Evolutionary conservation across 2,888 invertebrate species (phyloP), one percentile per base, ranked within the genome.

Genomic region (Leptinotarsa tumamoca): DNA sequence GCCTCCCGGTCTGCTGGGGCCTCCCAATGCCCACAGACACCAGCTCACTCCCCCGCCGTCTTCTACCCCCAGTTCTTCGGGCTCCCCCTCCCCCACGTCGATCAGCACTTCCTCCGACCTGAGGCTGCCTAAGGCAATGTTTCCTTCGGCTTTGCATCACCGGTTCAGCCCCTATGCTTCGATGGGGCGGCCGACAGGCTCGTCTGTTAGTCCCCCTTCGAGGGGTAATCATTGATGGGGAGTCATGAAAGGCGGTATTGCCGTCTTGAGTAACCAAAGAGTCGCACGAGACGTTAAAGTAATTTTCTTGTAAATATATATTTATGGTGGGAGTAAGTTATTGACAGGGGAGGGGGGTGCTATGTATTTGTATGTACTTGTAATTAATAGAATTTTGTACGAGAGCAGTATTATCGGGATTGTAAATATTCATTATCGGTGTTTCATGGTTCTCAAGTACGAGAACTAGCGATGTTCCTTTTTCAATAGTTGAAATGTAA

Each of bases 41-140:
- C 88, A 89, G 78, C 84, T 88, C 71, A 87, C 89, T 33, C 91
- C 89, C 51, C 89, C 88, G 54, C 86, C 88, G 58, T 85, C 89
- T 27, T 87, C 88, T 10, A 88, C 91, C 1, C 89, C 92, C 17
- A 90, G 92, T 83, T 92, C 92, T 85, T 92, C 92, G 14, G 92
- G 92, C 82, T 92, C 92, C n/a, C 91, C 92, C 23, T 88, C 88
- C 75, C 88, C 91, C 88, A 88, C 88, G 58, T 86, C 87, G 54
- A 82, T 88, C 67, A 86, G 81, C 76, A 84, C 85, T 52, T 81
- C 87, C 10, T 83, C 88, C 63, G 89, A 90, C 74, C 80, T 89
- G 78, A 85, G 89, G 82, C 84, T 89, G 79, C 89, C 89, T 33
- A 88, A 89, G 80, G 88, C 89, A 23, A 84, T 89, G 76, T 89